Evolutionary conservation across 2,888 invertebrate species (phyloP), one percentile per base, ranked within the genome.

Genomic region (Melanophora roralis): DNA sequence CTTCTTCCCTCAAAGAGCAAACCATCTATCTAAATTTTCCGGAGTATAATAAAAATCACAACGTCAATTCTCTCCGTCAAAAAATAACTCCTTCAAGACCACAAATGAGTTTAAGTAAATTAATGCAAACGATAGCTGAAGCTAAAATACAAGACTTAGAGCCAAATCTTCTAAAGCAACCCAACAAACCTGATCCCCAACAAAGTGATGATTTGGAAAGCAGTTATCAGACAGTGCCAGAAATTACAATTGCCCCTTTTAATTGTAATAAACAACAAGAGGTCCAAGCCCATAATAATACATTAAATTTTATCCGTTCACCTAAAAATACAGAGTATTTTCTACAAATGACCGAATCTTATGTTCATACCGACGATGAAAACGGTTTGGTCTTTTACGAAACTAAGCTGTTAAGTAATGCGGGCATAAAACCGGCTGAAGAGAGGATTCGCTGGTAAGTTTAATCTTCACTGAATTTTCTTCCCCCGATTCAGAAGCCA

Each of bases 301-400:
- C 40, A 0, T 62, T 74, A 6, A 81, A 81, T 67, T 84, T 84
- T 36, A 85, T 86, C 62, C 84, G 83, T 19, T 85, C 85, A 27
- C 86, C 85, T 1, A 84, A 82, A n/a, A 81, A 83, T 7, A 82
- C 83, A 47, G 86, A 87, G 9, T 88, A 85, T 51, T 86, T 89
- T 71, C 81, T 88, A 36, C 89, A 90, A 83, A 91, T 95, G 57
- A 92, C 93, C 1, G 95, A 95, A 84, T 93, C 95, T 79, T 95
- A 95, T 85, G 94, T 93, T 62, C 95, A 95, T 85, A 92, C 93
- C 27, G 95, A 96, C 86, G 90, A 91, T 69, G 93, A 94, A 55
- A 92, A 95, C 83, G 93, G 94, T 55, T 91, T 96, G 0, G 92
- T 93, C 4, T 91, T 96, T 51, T 92, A 93, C 82, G 95, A 89